Base-by-base conservation (phyloP, 2,888 invertebrate genomes). In the Agrypnus murinus region DNA sequence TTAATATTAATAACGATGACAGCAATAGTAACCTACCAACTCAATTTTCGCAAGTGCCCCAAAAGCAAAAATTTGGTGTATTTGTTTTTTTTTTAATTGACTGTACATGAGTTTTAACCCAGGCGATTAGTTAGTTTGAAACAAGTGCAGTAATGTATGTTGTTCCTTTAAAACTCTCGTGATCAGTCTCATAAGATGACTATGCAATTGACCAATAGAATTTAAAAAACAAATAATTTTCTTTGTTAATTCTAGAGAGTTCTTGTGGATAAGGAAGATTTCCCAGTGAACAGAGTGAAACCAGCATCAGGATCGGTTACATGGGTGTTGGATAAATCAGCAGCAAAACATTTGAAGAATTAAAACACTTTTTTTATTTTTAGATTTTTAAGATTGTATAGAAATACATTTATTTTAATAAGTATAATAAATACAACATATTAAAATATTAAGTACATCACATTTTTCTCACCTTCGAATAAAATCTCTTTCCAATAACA, bases 221-320 rank as follows among this genome's bases (percentile, higher is more conserved):
- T n/a, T n/a, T n/a, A n/a, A n/a, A 25, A 25, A 25, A 25, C 25
- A 25, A 38, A 10, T 46, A 6, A 6, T 46, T 15, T 10, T 46
- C 17, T 58, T 32, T 38, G 65, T 71, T 64, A 76, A 76, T 90
- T 90, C 1, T 87, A 96, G 96, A 90, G 91, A 77, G 92, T 96
- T 71, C 86, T 96, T 69, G 89, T 91, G 75, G 91, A 93, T 70
- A 90, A 91, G 65, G 95, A 95, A 80, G 87, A 89, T 60, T 86
- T 96, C 17, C 97, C 97, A 6, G 93, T 95, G 0, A 90, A 89
- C 0, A 86, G 90, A 81, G 95, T 97, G 10, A 87, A 90, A 71
- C 95, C 95, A 0, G 86, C 84, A 4, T 84, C 87, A 71, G 95
- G 95, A 12, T 87, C 89, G 59, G 84, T 95, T 0, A 88, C 91